phyloP scores from a whole-genome alignment of 2,113 vertebrate species.

The Uria aalge region DNA sequence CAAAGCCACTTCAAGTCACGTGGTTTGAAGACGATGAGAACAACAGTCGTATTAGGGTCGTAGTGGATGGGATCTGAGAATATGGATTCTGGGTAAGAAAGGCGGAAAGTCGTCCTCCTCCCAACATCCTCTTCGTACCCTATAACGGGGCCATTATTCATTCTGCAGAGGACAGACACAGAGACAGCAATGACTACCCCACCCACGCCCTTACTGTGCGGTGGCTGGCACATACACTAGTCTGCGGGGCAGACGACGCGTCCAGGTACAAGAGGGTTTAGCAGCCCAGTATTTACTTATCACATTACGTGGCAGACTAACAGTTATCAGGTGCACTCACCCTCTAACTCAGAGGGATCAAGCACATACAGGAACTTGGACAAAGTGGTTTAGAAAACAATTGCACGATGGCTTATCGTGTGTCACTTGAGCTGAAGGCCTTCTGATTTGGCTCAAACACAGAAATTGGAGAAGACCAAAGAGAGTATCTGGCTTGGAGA shows the following conservation, averaged over 20 bases:
- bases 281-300: not conserved
- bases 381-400: not conserved
- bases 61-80: slow-evolving; percentile 76
- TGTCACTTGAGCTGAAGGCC: not conserved
- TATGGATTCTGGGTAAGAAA: slow-evolving; percentile 82
- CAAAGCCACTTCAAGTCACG: slow-evolving; percentile 79
- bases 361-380: not conserved
- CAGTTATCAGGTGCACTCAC: not conserved
- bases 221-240: rapidly evolving
- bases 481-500: not conserved
- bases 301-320: not conserved
- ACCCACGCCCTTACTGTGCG: rapidly evolving
- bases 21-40: slow-evolving; percentile 77
- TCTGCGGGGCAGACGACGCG: not conserved
- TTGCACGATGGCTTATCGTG: not conserved
- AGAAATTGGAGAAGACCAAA: not conserved
- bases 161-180: slow-evolving; percentile 65
- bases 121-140: slow-evolving; percentile 83
- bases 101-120: slow-evolving; percentile 79
- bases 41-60: slow-evolving; percentile 73
- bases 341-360: not conserved
- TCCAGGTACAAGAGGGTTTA: not conserved
- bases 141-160: slow-evolving; percentile 80
- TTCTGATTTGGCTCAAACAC: not conserved
- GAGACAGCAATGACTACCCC: not conserved